Conservation (phyloP, 2,113 vertebrate species). For the Macquaria ambigua region DNA sequence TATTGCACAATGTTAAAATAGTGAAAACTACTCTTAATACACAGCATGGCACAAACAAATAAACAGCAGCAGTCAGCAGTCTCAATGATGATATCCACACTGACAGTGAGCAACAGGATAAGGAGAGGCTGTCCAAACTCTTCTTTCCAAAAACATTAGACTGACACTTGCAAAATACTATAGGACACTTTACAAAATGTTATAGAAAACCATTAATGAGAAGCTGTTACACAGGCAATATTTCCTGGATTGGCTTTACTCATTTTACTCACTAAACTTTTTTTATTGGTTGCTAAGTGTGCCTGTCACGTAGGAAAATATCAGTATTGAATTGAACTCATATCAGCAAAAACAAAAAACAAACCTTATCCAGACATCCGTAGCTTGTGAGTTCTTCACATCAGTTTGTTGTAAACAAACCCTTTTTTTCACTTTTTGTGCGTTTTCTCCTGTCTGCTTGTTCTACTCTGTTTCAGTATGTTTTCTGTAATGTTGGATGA, state of each 20-base stretch:
- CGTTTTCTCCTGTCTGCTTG: neutral
- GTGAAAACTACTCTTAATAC: neutral
- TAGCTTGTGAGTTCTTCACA: neutral
- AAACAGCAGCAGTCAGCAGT: conserved; percentile 15
- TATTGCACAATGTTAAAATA: conserved; percentile 1
- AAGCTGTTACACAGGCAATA: neutral
- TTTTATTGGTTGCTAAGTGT: neutral
- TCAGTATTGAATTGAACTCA: neutral
- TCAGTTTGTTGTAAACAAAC: neutral
- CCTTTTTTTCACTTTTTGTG: neutral
- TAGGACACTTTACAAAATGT: neutral
- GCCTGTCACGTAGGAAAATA: neutral
- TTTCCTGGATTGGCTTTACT: neutral
- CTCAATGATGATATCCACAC: conserved; percentile 28
- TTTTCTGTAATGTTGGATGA: neutral
- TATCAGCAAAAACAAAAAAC: neutral
- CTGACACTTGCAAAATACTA: neutral
- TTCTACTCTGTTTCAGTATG: neutral
- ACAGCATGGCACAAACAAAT: conserved; percentile 3
- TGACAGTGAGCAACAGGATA: conserved; percentile 23
- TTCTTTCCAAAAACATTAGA: neutral
- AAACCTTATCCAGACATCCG: neutral
- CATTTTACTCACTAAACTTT: neutral
- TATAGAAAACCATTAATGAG: neutral
- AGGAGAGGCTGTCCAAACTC: conserved; percentile 2